These are phyloP conservation scores for Galaxias olidus DNA, from an alignment of 2,797 vertebrate species.

Conservation along the genomic window DNA sequence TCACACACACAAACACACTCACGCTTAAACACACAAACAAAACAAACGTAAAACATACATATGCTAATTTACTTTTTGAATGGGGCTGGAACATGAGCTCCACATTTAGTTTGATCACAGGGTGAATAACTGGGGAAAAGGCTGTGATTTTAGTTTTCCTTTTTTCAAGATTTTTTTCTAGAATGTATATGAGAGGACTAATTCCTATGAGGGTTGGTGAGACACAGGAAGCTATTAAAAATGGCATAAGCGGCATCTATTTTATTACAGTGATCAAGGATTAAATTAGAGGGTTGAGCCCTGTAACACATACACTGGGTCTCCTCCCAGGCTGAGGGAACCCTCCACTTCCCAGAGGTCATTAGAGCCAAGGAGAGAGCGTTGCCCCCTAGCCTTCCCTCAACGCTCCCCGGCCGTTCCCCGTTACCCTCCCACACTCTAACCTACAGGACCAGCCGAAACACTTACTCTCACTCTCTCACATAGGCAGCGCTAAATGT, in stretches of 20 bases:
- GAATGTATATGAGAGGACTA: slow-evolving; percentile 51
- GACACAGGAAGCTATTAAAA: slow-evolving; percentile 71
- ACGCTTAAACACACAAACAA: slow-evolving; percentile 40
- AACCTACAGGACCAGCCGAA: slow-evolving; percentile 27
- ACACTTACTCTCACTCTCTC: slow-evolving; percentile 23
- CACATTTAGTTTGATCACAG: slow-evolving; percentile 70
- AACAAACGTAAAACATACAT: slow-evolving; percentile 53
- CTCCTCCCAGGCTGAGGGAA: slow-evolving; percentile 68
- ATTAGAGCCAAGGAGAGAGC: slow-evolving; percentile 68
- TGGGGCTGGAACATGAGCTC: slow-evolving; percentile 60
- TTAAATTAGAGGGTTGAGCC: slow-evolving; percentile 74
- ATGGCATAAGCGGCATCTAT: slow-evolving; percentile 69
- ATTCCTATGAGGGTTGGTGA: slow-evolving; percentile 64
- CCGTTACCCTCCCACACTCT: slow-evolving; percentile 30
- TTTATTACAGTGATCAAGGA: slow-evolving; percentile 77
- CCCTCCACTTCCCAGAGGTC: slow-evolving; percentile 75
- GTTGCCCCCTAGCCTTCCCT: slow-evolving; percentile 51
- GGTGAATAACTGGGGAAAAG: slow-evolving; percentile 44
- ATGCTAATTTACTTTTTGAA: slow-evolving; percentile 61
- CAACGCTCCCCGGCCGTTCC: slow-evolving; percentile 37
- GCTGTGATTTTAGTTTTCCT: slow-evolving; percentile 16
- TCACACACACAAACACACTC: slow-evolving; percentile 17
- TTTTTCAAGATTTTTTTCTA: slow-evolving; percentile 25
- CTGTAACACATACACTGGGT: slow-evolving; percentile 70
- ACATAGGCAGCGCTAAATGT: slow-evolving; percentile 26